Percentiles rank a stretch among this genome's conserved stretches.
Conservation (phyloP, 2,888 invertebrate species). For the Amorpha juglandis region DNA sequence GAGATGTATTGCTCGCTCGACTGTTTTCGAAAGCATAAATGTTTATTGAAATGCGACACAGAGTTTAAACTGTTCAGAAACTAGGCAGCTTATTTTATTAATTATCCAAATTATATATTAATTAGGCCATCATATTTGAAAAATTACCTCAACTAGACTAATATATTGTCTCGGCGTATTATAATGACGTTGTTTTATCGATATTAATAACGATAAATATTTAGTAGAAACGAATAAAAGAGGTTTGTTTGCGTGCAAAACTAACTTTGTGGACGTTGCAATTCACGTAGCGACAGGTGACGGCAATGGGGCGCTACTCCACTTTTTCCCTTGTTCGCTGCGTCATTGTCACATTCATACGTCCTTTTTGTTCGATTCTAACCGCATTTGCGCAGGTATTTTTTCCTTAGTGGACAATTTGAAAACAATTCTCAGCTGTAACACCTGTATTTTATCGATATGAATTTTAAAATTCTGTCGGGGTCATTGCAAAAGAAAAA, state of each 20-base stretch:
- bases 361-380: constrained; percentile 37
- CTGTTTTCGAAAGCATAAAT: too few relatives aligned
- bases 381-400: constrained; percentile 29
- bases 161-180: too few relatives aligned
- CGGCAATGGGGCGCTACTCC: constrained; percentile 35
- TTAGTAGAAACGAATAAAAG: constrained; percentile 36
- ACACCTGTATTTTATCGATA: constrained; percentile 21
- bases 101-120: too few relatives aligned
- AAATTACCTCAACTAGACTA: too few relatives aligned
- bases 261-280: constrained; percentile 53
- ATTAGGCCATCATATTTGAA: too few relatives aligned
- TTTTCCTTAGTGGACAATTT: constrained; percentile 24
- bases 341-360: constrained; percentile 42
- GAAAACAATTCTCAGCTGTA: constrained; percentile 16
- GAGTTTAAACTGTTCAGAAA: too few relatives aligned
- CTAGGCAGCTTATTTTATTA: too few relatives aligned
- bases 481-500: not conserved
- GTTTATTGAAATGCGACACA: too few relatives aligned
- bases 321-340: constrained; percentile 38
- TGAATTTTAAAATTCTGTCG: constrained; percentile 9
- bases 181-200: not conserved
- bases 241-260: constrained; percentile 44
- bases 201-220: constrained; percentile 15
- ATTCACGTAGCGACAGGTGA: constrained; percentile 57
- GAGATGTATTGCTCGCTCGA: too few relatives aligned